Evolutionary conservation across 2,797 vertebrate genomes (phyloP), one percentile per base, ranked within the genome.

Genomic region (Notamacropus eugenii): DNA sequence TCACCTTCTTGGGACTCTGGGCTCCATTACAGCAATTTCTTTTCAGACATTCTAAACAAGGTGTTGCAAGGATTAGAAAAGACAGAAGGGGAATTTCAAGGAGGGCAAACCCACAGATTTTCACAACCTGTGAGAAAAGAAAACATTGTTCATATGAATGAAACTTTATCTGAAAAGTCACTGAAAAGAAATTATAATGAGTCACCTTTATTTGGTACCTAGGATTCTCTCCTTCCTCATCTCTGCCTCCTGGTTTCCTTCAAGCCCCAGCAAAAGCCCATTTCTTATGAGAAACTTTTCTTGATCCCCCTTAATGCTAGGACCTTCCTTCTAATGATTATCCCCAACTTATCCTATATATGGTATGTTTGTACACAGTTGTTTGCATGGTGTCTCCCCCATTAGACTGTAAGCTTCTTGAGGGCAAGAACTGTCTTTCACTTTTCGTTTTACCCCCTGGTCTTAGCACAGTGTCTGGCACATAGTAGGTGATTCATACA

Each of bases 1-100:
- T 93, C 91, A 95, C 94, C 90, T 96, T 95, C 93, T 54, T 91
- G 54, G 93, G 40, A 93, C 59, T 54, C 56, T 46, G 46, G 90
- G 91, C 67, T 94, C 24, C 90, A 96, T 93, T 46, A 90, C 31
- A 62, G 91, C 54, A 55, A 95, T 34, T 94, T 95, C 94, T 96
- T 97, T 95, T 82, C 94, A 94, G 62, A 57, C n/a, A 93, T 74
- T 95, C 55, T 92, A 24, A 95, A 34, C 4, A 29, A 90, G 59
- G 24, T 90, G 91, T 95, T 92, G 95, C 34, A 90, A 57, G 67
- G 94, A 55, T 29, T 55, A 29, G 56, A 92, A 57, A 50, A 54
- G 50, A 40, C 19, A 92, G 62, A 82, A 74, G 87, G 22, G 3
- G 22, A 46, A 82, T 46, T 46, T 82, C 67, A 74, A 74, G n/a